These are phyloP conservation scores for Sebastiscus tertius DNA, from an alignment of 2,797 vertebrate genomes.

Conservation along the genomic window DNA sequence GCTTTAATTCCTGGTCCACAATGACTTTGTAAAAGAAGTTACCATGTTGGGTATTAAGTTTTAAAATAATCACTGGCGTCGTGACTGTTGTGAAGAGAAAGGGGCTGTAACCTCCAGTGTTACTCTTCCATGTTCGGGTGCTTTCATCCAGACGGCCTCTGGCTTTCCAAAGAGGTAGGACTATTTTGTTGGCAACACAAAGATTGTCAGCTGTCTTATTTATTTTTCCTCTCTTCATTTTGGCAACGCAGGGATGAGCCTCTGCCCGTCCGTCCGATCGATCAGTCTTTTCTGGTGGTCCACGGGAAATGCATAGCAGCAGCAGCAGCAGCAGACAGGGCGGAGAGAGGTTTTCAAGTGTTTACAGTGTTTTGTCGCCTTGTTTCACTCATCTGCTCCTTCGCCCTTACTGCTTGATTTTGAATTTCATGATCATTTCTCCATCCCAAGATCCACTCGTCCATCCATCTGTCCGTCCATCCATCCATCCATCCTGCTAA, in stretches of 20 bases:
- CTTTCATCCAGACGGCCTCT: slow-evolving; percentile 29
- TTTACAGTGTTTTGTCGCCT: slow-evolving; percentile 25
- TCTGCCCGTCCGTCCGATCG: not conserved
- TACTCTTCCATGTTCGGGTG: not conserved
- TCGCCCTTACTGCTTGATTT: slow-evolving; percentile 5
- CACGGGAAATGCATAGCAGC: slow-evolving; percentile 57
- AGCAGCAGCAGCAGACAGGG: slow-evolving; percentile 47
- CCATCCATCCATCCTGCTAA: slow-evolving; percentile 13
- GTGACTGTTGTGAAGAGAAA: slow-evolving; percentile 1
- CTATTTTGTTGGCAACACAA: slow-evolving; percentile 74
- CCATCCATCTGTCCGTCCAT: slow-evolving; percentile 5
- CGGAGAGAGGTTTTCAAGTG: slow-evolving; percentile 31
- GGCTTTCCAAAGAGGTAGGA: slow-evolving; percentile 79
- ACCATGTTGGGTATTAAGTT: not conserved
- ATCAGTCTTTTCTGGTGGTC: slow-evolving; percentile 32
- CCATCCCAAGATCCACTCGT: not conserved
- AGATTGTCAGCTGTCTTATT: slow-evolving; percentile 35
- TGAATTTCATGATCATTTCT: slow-evolving; percentile 7
- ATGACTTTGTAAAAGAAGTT: slow-evolving; percentile 8
- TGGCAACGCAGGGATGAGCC: slow-evolving; percentile 36
- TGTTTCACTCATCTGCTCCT: slow-evolving; percentile 11
- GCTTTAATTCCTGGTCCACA: slow-evolving; percentile 26
- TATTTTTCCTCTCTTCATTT: slow-evolving; percentile 30
- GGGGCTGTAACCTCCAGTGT: slow-evolving; percentile 4
- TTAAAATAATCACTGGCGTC: not conserved